These are phyloP conservation scores for Drosophila chauvacae DNA, from an alignment of 1,140 invertebrate species.

Conservation along the genomic window DNA sequence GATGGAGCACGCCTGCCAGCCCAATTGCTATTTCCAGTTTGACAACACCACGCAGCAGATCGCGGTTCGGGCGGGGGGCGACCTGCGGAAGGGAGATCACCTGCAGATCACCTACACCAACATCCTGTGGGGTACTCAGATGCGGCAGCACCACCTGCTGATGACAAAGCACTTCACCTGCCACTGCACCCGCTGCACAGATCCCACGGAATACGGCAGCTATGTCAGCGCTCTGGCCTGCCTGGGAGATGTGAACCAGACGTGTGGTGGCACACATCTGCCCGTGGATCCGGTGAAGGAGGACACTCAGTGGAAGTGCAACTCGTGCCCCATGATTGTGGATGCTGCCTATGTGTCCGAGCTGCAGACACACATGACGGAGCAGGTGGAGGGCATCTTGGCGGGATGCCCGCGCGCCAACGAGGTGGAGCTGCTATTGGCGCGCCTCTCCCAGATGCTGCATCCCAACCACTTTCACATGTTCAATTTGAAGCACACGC, in stretches of 20 bases:
- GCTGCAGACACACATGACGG: slow-evolving; percentile 88
- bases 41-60: slow-evolving; percentile 87
- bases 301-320: slow-evolving; percentile 90
- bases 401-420: slow-evolving; percentile 86
- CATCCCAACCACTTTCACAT: slow-evolving; percentile 93
- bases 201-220: slow-evolving; percentile 91
- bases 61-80: slow-evolving; percentile 87
- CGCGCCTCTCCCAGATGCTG: slow-evolving; percentile 88
- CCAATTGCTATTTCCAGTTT: slow-evolving; percentile 90
- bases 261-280: slow-evolving; percentile 87
- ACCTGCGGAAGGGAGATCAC: slow-evolving; percentile 89
- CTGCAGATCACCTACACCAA: slow-evolving; percentile 94
- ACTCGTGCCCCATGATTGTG: slow-evolving; percentile 87
- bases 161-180: slow-evolving; percentile 93
- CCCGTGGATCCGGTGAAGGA: slow-evolving; percentile 88
- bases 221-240: slow-evolving; percentile 91
- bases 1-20: slow-evolving; percentile 91
- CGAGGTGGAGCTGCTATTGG: slow-evolving; percentile 87
- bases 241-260: slow-evolving; percentile 85
- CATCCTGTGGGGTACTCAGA: slow-evolving; percentile 92
- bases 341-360: slow-evolving; percentile 85
- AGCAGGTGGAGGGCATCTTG: slow-evolving; percentile 89
- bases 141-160: slow-evolving; percentile 90
- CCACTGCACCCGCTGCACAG: slow-evolving; percentile 89
- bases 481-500: slow-evolving; percentile 91